These are phyloP conservation scores for Vireo altiloquus DNA, from an alignment of 2,113 vertebrate species.

Conservation along the genomic window DNA sequence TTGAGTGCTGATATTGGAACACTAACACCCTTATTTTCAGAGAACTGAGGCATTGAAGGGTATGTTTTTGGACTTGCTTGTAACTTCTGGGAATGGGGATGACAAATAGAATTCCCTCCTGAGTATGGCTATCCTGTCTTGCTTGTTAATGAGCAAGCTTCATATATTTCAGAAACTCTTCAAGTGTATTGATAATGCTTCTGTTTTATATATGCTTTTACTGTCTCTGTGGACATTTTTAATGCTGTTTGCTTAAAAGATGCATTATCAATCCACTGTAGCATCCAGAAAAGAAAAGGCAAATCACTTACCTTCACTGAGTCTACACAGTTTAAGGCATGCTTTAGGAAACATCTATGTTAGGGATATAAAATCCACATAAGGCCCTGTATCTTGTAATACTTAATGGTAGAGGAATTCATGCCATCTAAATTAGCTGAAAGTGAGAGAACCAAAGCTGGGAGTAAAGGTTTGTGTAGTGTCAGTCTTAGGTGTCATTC, in stretches of 20 bases:
- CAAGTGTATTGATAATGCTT: not conserved
- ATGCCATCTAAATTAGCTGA: not conserved
- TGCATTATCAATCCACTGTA: not conserved
- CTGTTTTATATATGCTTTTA: not conserved
- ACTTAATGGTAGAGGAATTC: not conserved
- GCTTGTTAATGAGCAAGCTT: not conserved
- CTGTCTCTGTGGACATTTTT: not conserved
- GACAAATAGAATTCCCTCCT: not conserved
- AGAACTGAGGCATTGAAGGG: not conserved
- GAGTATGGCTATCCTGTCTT: not conserved
- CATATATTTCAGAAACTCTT: not conserved
- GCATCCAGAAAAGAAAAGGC: not conserved
- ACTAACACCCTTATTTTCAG: not conserved
- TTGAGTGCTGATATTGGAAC: not conserved
- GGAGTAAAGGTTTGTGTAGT: not conserved
- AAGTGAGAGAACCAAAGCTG: not conserved
- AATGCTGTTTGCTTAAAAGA: not conserved
- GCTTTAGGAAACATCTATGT: not conserved
- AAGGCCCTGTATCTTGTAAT: not conserved
- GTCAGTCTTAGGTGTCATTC: not conserved
- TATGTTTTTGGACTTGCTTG: not conserved
- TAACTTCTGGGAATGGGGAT: not conserved
- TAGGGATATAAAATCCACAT: not conserved
- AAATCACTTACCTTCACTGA: not conserved
- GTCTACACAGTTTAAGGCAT: not conserved